Percentiles rank a stretch among this genome's conserved stretches.
phyloP scores from a whole-genome alignment of 2,113 vertebrate genomes.

The Ivindomyrus marchei region DNA sequence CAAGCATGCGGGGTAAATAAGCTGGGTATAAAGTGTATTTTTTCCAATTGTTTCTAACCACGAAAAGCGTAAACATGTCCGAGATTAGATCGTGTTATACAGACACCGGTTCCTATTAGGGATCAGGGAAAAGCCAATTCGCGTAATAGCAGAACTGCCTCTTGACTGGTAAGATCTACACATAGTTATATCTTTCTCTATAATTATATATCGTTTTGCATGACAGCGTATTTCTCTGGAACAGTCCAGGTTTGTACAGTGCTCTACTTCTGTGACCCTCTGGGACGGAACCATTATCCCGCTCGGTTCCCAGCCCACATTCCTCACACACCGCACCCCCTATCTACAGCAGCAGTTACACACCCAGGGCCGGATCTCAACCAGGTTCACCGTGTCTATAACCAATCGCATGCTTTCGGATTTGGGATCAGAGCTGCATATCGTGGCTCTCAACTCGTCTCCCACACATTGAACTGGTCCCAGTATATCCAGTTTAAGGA shows the following conservation, averaged over 20 bases:
- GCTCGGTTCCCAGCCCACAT: not conserved
- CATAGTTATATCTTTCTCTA: not conserved
- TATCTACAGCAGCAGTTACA: not conserved
- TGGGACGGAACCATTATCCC: not conserved
- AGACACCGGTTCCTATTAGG: not conserved
- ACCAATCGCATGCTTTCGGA: not conserved
- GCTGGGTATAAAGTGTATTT: not conserved
- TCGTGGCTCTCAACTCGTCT: not conserved
- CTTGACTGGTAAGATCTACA: not conserved
- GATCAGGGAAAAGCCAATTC: not conserved
- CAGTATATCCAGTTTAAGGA: not conserved
- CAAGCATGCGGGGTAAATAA: not conserved
- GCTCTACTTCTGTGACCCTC: not conserved
- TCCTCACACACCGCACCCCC: not conserved
- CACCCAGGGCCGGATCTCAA: not conserved
- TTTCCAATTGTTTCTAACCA: not conserved
- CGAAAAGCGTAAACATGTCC: not conserved
- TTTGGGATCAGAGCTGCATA: not conserved
- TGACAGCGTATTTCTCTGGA: not conserved
- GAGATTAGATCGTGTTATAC: not conserved
- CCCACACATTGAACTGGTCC: not conserved
- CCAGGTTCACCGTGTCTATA: not conserved
- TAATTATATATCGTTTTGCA: not conserved
- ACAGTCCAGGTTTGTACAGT: not conserved
- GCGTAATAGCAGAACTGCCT: not conserved